Percentiles rank a stretch among this genome's conserved stretches.
These are phyloP conservation scores for Carlito syrichta DNA, from an alignment of 2,113 vertebrate genomes.

Conservation along the genomic window DNA sequence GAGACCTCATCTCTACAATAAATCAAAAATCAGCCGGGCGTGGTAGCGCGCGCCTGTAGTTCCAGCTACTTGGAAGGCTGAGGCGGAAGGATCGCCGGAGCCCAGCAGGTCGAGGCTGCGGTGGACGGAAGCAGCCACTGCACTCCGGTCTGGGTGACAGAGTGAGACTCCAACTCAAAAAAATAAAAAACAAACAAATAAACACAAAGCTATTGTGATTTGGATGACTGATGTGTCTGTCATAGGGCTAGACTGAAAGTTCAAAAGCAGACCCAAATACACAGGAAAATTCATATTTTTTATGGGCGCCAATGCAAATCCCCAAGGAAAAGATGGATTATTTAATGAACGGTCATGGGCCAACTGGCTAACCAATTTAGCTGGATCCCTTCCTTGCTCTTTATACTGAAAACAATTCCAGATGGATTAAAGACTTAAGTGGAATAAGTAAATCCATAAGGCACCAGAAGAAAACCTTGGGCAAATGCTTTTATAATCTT, in stretches of 20 bases:
- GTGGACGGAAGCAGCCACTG: no score
- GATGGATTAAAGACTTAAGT: conserved; percentile 21
- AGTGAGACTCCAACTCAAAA: no score
- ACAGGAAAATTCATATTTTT: not conserved
- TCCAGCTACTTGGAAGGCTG: no score
- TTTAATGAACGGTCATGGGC: not conserved
- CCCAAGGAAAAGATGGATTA: conserved; percentile 40
- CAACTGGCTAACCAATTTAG: not conserved
- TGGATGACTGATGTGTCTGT: not conserved
- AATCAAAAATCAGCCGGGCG: no score
- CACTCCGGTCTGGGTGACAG: no score
- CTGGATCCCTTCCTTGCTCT: conserved; percentile 7
- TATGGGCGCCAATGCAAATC: not conserved
- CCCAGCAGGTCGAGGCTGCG: no score
- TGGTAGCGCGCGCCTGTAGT: no score
- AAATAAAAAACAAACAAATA: no score
- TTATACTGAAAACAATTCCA: conserved; percentile 46
- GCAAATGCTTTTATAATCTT: conserved; percentile 1
- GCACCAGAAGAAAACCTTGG: conserved; percentile 29
- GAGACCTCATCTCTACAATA: no score
- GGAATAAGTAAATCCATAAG: conserved; percentile 34
- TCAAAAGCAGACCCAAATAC: not conserved
- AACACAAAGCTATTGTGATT: not conserved
- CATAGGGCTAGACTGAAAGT: not conserved
- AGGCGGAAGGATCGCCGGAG: no score